Evolutionary conservation across 2,888 invertebrate species (phyloP).

Genomic region (Diaphora mendica): DNA sequence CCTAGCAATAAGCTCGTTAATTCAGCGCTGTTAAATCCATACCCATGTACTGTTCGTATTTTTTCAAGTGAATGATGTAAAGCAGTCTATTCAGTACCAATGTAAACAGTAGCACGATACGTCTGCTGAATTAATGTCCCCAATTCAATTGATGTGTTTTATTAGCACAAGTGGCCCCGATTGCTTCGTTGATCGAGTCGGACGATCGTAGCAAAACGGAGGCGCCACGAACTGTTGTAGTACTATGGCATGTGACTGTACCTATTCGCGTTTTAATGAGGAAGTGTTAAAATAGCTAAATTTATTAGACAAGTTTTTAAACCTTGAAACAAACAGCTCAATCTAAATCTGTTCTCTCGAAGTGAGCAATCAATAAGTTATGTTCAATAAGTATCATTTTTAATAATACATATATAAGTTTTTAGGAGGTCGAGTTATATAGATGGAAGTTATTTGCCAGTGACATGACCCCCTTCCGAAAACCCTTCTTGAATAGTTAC

Average conservation of each 20-base stretch:
- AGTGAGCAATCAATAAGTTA: not conserved
- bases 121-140: constrained; percentile 82
- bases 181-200: constrained; percentile 82
- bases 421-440: too few species aligned
- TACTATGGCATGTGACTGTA: constrained; percentile 46
- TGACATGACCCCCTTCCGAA: too few species aligned
- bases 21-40: not conserved
- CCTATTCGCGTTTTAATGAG: constrained; percentile 53
- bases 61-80: constrained; percentile 40
- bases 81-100: constrained; percentile 59
- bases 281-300: constrained; percentile 28
- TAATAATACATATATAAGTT: too few species aligned
- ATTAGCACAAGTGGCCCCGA: constrained; percentile 86
- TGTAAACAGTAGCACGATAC: constrained; percentile 75
- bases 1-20: not conserved
- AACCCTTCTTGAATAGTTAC: not conserved
- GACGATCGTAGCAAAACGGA: constrained; percentile 69
- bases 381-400: too few species aligned
- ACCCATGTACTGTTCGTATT: constrained; percentile 20
- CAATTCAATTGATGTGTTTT: constrained; percentile 86
- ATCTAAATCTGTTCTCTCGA: not conserved
- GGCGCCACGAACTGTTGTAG: constrained; percentile 57
- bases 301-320: not conserved
- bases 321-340: not conserved
- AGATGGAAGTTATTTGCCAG: too few species aligned